Evolutionary conservation across 2,888 invertebrate species (phyloP), one percentile per base, ranked within the genome.

Genomic region (Apamea monoglypha): DNA sequence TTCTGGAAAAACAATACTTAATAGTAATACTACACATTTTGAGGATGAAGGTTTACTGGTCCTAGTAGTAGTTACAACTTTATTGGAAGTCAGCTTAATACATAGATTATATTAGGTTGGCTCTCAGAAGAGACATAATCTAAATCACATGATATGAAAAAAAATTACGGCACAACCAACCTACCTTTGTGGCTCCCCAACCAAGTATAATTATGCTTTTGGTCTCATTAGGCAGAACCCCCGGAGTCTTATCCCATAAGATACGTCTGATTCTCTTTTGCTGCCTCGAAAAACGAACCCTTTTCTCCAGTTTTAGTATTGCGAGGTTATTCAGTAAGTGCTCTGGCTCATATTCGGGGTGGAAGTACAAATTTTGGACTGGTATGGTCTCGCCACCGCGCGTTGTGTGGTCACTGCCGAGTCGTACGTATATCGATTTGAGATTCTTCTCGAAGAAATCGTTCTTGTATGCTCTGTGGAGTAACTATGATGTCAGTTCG

Each of bases 101-200:
- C 16, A 16, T 40, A 18, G 53, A 56, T 56, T 56, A 53, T 25
- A 53, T 25, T 56, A 56, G 25, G 3, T 56, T 56, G 25, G 56
- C 25, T n/a, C 56, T 12, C 12, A 56, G 56, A 56, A 25, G 12
- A 56, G 56, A 56, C 25, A n/a, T 10, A 66, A 66, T 18, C 25
- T 25, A 40, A 50, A 74, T 4, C 4, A 29, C 7, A 29, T 61
- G 8, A 44, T 18, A 14, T 1, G 12, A 74, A 44, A 36, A 32
- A 25, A 8, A 56, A 7, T 2, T 7, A 7, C 25, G 32, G 63
- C 36, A 14, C 16, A 50, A 18, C 18, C 32, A 75, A 86, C 89
- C 87, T 75, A 94, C 94, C 81, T 83, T 80, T 76, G 75, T 90
- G 5, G 88, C 87, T 2, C 93, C 94, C 95, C 94, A 95, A 29